Conservation (phyloP, 2,797 vertebrate genomes). For the Eulemur mongoz region DNA sequence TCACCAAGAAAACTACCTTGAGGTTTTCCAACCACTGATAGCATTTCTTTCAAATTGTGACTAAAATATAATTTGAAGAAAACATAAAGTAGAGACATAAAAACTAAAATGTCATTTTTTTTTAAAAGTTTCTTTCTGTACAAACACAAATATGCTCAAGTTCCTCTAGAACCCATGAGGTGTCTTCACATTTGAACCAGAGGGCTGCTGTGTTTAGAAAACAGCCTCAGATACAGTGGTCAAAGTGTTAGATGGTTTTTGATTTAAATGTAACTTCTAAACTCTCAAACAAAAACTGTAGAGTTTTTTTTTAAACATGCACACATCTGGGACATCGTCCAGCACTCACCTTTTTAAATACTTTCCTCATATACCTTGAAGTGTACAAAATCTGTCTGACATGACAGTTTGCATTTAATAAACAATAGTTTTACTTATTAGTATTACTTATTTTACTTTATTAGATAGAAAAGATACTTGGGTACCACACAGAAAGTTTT, state of each 20-base stretch:
- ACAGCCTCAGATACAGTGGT: not conserved
- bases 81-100: not conserved
- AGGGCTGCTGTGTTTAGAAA: not conserved
- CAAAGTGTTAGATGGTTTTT: not conserved
- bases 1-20: not conserved
- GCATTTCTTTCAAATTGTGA: not conserved
- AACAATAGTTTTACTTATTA: not conserved
- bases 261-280: not conserved
- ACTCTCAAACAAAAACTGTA: not conserved
- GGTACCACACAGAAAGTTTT: not conserved
- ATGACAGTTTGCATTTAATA: not conserved
- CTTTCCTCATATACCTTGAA: not conserved
- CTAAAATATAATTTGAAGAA: slow-evolving; percentile 52
- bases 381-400: not conserved
- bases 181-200: not conserved
- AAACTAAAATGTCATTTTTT: not conserved
- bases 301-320: not conserved
- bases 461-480: slow-evolving; percentile 5
- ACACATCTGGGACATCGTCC: not conserved
- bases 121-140: not conserved
- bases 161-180: not conserved
- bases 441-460: not conserved
- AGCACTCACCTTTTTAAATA: not conserved
- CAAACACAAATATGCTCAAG: not conserved
- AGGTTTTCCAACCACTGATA: not conserved